A percentile compares a stretch with the other conserved stretches of the same genome.
These are phyloP conservation scores for Crocidura indochinensis DNA, from an alignment of 2,797 vertebrate genomes.

Conservation along the genomic window DNA sequence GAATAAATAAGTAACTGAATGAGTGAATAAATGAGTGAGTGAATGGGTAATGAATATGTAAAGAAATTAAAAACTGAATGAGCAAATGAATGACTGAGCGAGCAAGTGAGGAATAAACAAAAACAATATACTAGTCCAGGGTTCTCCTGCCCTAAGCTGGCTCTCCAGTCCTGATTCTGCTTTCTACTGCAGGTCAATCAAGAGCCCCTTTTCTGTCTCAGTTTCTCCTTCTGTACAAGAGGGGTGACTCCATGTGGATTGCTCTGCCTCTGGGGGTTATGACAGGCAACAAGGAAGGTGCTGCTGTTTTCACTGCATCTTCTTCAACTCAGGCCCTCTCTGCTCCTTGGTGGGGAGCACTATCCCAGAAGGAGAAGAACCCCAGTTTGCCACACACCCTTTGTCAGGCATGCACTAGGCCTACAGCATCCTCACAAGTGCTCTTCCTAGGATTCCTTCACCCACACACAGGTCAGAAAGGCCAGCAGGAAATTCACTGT, in stretches of 20 bases:
- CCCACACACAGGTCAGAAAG: background rate
- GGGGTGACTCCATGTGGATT: background rate
- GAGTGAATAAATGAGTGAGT: background rate
- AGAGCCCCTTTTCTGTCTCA: constrained; percentile 7
- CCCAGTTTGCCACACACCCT: no score
- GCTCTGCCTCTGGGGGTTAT: background rate
- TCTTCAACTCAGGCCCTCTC: background rate
- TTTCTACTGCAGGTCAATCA: background rate
- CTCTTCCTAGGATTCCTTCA: constrained; percentile 31
- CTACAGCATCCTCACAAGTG: background rate
- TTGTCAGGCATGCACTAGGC: background rate
- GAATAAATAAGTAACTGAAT: background rate
- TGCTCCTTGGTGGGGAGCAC: background rate
- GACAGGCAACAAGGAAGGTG: background rate
- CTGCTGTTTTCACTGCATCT: background rate
- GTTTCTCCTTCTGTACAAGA: constrained; percentile 26
- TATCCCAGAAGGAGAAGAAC: no score
- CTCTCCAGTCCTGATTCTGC: background rate
- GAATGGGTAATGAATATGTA: background rate
- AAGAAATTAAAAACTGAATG: background rate
- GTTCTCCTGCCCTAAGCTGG: no score
- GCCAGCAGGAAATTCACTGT: background rate
- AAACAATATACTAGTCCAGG: background rate
- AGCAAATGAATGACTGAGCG: background rate
- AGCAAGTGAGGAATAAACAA: background rate